Base-by-base conservation (phyloP, 2,797 vertebrate genomes). In the Melopsittacus undulatus region DNA sequence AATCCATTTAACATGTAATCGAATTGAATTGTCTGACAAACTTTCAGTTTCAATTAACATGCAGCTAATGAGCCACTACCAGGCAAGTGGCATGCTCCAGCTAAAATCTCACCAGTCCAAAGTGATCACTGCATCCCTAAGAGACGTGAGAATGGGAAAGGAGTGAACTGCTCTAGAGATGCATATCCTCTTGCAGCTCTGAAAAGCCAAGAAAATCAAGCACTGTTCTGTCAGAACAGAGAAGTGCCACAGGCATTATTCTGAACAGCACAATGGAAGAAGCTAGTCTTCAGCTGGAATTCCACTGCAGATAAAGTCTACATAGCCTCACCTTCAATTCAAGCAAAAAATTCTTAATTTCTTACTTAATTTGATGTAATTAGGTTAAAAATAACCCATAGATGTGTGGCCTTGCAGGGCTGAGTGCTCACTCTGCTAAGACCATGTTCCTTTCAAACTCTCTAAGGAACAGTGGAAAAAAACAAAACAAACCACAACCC, bases 351-450 rank as follows among this genome's bases (percentile, higher is more conserved):
- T 5, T 56, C 38, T 78, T 45, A 82, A 81, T 46, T n/a, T 90
- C 96, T 80, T 67, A n/a, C 75, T 94, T 92, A 95, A 95, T 73
- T 92, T 3, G 3, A 81, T 57, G 81, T 83, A 96, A 96, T 94
- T 87, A 89, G 45, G 51, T 94, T 96, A 94, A 97, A 97, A 97
- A 95, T 90, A 95, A 82, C 75, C 19, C 74, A 77, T 4, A 91
- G 62, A 56, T 93, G 63, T 83, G 42, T 23, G 93, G 90, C 74
- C 48, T 94, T 32, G 29, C 49, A 91, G 72, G 66, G 68, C 10
- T 59, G 70, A 90, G 68, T 3, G 54, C 72, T 92, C 72, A n/a
- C 22, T 87, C 72, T 27, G 23, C 56, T 76, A 73, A 83, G 56
- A 69, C 72, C 2, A 36, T 77, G 83, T 94, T 86, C 75, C 29